Evolutionary conservation across 2,888 invertebrate genomes (phyloP).

Genomic region (Hipparchia sbordonii): DNA sequence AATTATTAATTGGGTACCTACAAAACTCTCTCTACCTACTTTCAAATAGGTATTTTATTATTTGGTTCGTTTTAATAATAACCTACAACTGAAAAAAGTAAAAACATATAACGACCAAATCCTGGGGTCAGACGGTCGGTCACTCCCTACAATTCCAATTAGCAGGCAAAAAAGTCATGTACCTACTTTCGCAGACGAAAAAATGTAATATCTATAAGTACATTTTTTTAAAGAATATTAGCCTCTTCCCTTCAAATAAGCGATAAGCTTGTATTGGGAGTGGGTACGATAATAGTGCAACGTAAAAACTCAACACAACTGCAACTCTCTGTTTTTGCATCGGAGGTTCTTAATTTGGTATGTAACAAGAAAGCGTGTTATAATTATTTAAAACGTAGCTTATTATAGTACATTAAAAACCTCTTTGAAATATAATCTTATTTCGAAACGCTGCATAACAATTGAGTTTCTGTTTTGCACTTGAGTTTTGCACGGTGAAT

Average conservation of each 20-base stretch:
- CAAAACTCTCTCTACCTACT: background rate
- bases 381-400: background rate
- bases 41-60: background rate
- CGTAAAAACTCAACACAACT: too few species aligned
- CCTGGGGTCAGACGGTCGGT: background rate
- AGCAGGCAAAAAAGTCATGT: background rate
- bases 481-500: slow-evolving; percentile 1
- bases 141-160: background rate
- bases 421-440: background rate
- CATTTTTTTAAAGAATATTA: too few species aligned
- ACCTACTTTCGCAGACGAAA: background rate
- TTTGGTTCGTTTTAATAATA: background rate
- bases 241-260: too few species aligned
- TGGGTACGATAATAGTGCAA: too few species aligned
- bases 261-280: too few species aligned
- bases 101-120: background rate
- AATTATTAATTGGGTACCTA: background rate
- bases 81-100: background rate
- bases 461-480: background rate
- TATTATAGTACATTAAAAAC: background rate
- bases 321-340: too few species aligned
- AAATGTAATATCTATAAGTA: background rate
- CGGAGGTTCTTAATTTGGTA: background rate
- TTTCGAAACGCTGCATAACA: background rate
- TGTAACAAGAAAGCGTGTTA: background rate